These are phyloP conservation scores for Sardina pilchardus DNA, from an alignment of 2,113 vertebrate species.

Conservation along the genomic window DNA sequence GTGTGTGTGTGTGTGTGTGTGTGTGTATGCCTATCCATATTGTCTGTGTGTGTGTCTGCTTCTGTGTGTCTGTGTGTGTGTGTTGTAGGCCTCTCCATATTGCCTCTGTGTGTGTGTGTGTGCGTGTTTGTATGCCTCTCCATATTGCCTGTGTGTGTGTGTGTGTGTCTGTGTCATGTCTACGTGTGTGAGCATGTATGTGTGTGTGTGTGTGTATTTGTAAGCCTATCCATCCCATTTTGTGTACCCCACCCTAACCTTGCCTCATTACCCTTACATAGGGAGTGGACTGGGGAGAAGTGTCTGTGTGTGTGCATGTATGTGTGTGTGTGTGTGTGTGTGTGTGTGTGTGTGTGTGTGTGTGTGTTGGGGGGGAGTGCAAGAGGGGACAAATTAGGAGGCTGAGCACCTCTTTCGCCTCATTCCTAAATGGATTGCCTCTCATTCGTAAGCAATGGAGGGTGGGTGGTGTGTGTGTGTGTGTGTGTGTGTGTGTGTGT, in stretches of 20 bases:
- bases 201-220: no score
- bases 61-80: background rate
- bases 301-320: background rate
- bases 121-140: background rate
- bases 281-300: background rate
- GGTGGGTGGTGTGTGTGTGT: no score
- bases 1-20: background rate
- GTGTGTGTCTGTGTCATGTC: background rate
- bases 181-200: no score
- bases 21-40: background rate
- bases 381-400: background rate
- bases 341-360: background rate
- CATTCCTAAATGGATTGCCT: conserved; percentile 1
- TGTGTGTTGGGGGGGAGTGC: background rate
- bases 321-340: background rate
- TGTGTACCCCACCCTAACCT: background rate
- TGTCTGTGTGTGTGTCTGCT: background rate
- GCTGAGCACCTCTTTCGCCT: background rate
- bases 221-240: no score
- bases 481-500: no score
- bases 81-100: background rate
- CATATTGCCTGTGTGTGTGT: background rate
- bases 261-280: background rate
- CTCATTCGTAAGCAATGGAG: background rate
- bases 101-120: conserved; percentile 4